A percentile compares a stretch with the other conserved stretches of the same genome.
Evolutionary conservation across 2,113 vertebrate genomes (phyloP).

Genomic region (Prunella himalayana): DNA sequence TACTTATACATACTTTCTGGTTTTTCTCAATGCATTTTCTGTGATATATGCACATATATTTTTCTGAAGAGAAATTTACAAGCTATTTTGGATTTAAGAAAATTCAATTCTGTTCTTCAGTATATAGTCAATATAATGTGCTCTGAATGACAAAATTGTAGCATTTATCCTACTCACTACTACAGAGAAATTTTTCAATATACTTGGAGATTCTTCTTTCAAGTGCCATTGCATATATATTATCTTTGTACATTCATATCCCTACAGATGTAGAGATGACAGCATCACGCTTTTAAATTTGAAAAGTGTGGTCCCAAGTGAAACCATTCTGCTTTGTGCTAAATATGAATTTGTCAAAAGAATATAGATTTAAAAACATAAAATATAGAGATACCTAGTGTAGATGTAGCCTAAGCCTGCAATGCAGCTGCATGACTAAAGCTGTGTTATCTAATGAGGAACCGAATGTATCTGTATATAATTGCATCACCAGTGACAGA

Average conservation of each 20-base stretch:
- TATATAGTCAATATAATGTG: neutral
- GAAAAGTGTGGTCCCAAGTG: neutral
- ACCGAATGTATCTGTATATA: neutral
- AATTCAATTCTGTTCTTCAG: neutral
- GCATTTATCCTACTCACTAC: neutral
- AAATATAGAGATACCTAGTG: neutral
- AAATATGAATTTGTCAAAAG: neutral
- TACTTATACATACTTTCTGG: neutral
- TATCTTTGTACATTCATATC: neutral
- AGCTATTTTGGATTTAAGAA: neutral
- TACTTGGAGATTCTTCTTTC: neutral
- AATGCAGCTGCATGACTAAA: neutral
- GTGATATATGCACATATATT: neutral
- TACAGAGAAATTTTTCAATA: neutral
- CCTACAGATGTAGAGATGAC: neutral
- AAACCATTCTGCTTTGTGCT: neutral
- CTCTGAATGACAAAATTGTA: neutral
- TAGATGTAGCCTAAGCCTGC: neutral
- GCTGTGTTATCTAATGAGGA: neutral
- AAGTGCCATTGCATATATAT: neutral
- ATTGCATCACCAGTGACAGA: no score
- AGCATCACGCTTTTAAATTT: neutral
- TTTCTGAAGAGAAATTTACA: neutral
- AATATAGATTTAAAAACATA: neutral
- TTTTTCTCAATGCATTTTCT: neutral